Percentiles rank a stretch among this genome's conserved stretches.
Evolutionary conservation across 2,797 vertebrate genomes (phyloP).

Genomic region (Melanotaenia pygmaea): DNA sequence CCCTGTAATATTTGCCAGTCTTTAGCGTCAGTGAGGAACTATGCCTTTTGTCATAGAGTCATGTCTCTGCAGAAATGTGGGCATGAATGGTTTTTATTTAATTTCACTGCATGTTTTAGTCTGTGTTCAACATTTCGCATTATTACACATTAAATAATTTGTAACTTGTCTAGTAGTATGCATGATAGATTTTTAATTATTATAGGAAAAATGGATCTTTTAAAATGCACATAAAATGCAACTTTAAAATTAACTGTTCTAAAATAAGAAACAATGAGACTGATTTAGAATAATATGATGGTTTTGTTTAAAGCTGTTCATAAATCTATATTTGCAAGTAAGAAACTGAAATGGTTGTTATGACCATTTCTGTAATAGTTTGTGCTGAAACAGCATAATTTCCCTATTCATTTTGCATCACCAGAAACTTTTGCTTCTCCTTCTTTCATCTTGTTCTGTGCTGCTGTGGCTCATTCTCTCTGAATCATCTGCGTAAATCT

Average conservation of each 20-base stretch:
- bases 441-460: conserved; percentile 24
- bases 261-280: neutral
- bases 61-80: no score
- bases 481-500: conserved; percentile 40
- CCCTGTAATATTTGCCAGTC: no score
- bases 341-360: neutral
- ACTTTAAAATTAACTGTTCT: neutral
- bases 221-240: neutral
- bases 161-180: neutral
- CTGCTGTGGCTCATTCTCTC: conserved; percentile 24
- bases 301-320: no score
- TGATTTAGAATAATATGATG: neutral
- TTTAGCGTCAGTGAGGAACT: no score
- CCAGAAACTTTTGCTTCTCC: conserved; percentile 1
- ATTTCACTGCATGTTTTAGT: no score
- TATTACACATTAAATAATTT: neutral
- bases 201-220: neutral
- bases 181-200: neutral
- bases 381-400: neutral
- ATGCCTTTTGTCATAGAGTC: no score
- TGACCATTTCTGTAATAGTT: neutral
- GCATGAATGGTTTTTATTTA: no score
- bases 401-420: conserved; percentile 12
- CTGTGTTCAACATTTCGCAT: no score
- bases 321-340: neutral